phyloP scores from a whole-genome alignment of 2,113 vertebrate species.

The Alligator mississippiensis region DNA sequence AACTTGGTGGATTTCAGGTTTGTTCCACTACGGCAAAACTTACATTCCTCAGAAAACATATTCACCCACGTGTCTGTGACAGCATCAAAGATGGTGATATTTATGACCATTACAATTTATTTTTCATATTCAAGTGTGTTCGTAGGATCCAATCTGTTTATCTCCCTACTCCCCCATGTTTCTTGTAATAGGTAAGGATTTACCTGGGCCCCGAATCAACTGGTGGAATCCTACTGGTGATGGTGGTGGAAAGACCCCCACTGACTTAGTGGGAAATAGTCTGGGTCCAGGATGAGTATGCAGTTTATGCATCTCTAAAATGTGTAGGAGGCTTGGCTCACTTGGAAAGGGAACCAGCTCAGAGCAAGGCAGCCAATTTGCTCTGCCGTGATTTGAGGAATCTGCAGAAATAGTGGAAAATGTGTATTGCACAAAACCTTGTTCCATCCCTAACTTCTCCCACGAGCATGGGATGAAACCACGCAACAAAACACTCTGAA shows the following conservation, averaged over 20 bases:
- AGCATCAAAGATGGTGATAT: not conserved
- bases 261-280: not conserved
- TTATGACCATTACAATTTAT: not conserved
- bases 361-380: not conserved
- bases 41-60: not conserved
- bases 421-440: accelerated
- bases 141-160: not conserved
- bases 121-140: not conserved
- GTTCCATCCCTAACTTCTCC: not conserved
- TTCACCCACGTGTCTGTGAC: accelerated
- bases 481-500: accelerated
- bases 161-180: not conserved
- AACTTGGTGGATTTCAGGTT: not conserved
- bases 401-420: not conserved
- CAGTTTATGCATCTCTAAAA: not conserved
- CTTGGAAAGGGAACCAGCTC: not conserved
- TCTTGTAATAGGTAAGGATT: not conserved
- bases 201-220: not conserved
- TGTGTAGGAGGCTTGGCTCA: not conserved
- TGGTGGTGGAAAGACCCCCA: not conserved
- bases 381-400: not conserved
- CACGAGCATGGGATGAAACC: not conserved
- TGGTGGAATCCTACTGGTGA: not conserved
- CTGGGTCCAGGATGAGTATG: not conserved
- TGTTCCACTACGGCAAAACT: not conserved